phyloP scores from a whole-genome alignment of 1,140 invertebrate species.

The Aphaenogaster ashmeadi region DNA sequence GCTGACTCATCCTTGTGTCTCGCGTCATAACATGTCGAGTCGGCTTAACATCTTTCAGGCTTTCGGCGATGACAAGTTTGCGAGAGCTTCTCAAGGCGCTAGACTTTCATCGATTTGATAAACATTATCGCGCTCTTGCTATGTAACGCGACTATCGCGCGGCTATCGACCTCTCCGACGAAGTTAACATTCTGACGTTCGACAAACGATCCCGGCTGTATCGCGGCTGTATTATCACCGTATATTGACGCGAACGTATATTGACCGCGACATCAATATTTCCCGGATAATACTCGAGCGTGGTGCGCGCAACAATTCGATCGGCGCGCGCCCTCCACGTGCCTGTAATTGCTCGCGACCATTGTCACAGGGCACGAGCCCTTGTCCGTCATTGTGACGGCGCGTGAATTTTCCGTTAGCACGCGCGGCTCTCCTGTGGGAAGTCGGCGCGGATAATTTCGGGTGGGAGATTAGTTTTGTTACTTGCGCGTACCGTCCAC shows the following conservation, averaged over 20 bases:
- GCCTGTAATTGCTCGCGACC: constrained; percentile 75
- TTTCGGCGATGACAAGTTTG: background rate
- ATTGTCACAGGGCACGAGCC: constrained; percentile 69
- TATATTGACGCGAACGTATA: background rate
- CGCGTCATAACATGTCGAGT: background rate
- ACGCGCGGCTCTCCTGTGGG: constrained; percentile 68
- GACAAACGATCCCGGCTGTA: constrained; percentile 40
- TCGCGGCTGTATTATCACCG: constrained; percentile 39
- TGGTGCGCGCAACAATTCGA: constrained; percentile 46
- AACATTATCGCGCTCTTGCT: constrained; percentile 35
- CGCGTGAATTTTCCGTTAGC: constrained; percentile 64
- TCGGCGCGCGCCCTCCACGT: constrained; percentile 44
- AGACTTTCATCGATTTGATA: constrained; percentile 37
- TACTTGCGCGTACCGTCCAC: constrained; percentile 62
- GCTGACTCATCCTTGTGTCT: constrained; percentile 24
- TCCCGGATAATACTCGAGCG: constrained; percentile 48
- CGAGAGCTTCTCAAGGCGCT: background rate
- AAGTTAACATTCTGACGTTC: constrained; percentile 53
- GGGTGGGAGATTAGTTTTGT: constrained; percentile 76
- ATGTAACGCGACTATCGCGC: constrained; percentile 5
- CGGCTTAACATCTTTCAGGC: background rate
- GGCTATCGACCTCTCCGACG: constrained; percentile 25
- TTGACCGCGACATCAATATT: constrained; percentile 62
- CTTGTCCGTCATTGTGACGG: constrained; percentile 52
- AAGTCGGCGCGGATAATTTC: constrained; percentile 58